A percentile compares a stretch with the other conserved stretches of the same genome.
Evolutionary conservation across 2,888 invertebrate genomes (phyloP).

Genomic region (Lycia hirtaria): DNA sequence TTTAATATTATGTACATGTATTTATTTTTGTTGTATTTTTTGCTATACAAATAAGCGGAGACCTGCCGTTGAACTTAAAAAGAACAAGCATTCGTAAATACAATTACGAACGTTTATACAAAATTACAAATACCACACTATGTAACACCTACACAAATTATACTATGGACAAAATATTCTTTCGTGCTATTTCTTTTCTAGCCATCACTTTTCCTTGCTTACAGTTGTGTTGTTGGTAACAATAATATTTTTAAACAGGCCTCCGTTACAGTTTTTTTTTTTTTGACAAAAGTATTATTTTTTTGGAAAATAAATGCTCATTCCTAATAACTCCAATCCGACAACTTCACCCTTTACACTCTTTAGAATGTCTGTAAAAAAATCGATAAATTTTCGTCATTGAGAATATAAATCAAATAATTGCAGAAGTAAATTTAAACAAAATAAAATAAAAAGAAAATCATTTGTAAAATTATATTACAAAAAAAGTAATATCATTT

Average conservation of each 20-base stretch:
- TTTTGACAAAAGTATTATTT: background rate
- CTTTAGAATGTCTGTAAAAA: constrained; percentile 49
- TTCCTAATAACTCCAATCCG: constrained; percentile 54
- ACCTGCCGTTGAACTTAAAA: background rate
- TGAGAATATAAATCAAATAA: constrained; percentile 17
- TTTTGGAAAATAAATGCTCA: constrained; percentile 67
- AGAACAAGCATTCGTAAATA: background rate
- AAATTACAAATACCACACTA: no score
- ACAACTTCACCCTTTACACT: constrained; percentile 49
- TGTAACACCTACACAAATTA: no score
- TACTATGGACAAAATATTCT: background rate
- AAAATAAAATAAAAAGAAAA: background rate
- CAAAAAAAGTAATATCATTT: background rate
- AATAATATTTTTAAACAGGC: background rate
- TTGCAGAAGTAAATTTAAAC: background rate
- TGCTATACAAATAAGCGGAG: background rate
- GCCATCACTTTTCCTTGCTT: background rate
- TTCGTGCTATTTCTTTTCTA: background rate
- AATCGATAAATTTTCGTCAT: constrained; percentile 7
- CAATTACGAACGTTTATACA: background rate
- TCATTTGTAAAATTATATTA: background rate
- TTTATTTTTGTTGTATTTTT: background rate
- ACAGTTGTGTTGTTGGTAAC: no score
- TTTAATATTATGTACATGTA: background rate
- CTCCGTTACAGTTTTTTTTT: background rate